phyloP scores from a whole-genome alignment of 2,797 vertebrate species.

The Nothura maculosa region DNA sequence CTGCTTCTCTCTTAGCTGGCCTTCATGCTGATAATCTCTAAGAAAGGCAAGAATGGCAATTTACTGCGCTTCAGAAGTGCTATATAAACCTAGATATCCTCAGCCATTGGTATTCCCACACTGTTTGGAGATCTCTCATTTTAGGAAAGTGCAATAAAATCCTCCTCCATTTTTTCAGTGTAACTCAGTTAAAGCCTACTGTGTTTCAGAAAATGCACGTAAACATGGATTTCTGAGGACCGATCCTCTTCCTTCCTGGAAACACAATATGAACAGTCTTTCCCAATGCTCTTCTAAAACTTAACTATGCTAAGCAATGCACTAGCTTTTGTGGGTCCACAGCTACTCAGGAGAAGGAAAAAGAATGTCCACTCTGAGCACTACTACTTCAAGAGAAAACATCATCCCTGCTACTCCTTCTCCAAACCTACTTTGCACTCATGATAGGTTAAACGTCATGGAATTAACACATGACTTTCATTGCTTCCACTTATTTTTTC shows the following conservation, averaged over 20 bases:
- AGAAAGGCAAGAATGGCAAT: background rate
- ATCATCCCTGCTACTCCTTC: background rate
- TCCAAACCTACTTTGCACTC: background rate
- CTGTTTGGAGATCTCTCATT: background rate
- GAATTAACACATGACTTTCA: background rate
- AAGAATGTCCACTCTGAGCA: background rate
- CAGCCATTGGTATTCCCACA: rapidly evolving
- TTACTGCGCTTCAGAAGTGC: background rate
- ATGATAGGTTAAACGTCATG: background rate
- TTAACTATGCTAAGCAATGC: background rate
- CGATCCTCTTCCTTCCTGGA: background rate
- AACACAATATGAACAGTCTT: background rate
- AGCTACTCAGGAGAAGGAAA: background rate
- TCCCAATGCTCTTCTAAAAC: background rate
- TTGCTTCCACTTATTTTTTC: background rate
- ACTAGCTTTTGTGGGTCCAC: background rate
- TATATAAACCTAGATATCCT: background rate
- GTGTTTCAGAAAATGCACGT: background rate
- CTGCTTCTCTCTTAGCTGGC: background rate
- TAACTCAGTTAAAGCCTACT: background rate
- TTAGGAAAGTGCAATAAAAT: background rate
- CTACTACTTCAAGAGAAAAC: background rate
- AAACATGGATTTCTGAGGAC: background rate
- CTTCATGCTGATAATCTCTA: background rate
- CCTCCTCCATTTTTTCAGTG: background rate